Conservation (phyloP, 2,113 vertebrate species). For the Monarcha castaneiventris region DNA sequence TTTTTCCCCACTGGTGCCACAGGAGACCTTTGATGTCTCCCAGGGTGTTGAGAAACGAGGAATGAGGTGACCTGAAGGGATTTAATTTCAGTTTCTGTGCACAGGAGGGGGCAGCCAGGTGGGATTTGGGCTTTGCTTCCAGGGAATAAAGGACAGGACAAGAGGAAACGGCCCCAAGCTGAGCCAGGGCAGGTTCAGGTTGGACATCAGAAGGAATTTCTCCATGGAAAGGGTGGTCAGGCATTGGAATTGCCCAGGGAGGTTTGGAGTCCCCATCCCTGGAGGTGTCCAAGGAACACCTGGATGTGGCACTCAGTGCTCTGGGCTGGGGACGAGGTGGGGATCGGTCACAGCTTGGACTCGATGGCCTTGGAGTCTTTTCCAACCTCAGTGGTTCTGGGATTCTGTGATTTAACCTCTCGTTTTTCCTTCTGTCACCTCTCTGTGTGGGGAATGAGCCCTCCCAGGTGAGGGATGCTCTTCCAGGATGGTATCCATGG, state of each 20-base stretch:
- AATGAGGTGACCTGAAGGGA: not conserved
- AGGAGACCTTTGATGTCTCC: not conserved
- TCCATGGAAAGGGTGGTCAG: not conserved
- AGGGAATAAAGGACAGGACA: not conserved
- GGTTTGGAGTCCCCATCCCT: not conserved
- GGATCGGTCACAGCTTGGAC: accelerated
- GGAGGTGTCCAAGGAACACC: not conserved
- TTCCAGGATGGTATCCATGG: not conserved
- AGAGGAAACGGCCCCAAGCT: not conserved
- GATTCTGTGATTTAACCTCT: no score
- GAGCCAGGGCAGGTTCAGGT: not conserved
- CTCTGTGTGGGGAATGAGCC: not conserved
- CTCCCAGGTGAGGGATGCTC: not conserved
- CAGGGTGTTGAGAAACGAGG: not conserved
- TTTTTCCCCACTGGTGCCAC: not conserved
- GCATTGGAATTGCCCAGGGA: not conserved
- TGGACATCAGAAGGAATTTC: not conserved
- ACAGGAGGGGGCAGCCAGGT: not conserved
- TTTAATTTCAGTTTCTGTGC: not conserved
- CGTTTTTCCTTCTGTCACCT: not conserved
- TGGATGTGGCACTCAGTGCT: not conserved
- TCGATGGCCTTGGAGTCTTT: accelerated
- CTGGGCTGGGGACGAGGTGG: not conserved
- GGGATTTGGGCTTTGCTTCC: not conserved
- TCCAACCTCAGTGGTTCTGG: accelerated